Base-by-base conservation (phyloP, 2,888 invertebrate species). In the Ramazzottius varieornatus region DNA sequence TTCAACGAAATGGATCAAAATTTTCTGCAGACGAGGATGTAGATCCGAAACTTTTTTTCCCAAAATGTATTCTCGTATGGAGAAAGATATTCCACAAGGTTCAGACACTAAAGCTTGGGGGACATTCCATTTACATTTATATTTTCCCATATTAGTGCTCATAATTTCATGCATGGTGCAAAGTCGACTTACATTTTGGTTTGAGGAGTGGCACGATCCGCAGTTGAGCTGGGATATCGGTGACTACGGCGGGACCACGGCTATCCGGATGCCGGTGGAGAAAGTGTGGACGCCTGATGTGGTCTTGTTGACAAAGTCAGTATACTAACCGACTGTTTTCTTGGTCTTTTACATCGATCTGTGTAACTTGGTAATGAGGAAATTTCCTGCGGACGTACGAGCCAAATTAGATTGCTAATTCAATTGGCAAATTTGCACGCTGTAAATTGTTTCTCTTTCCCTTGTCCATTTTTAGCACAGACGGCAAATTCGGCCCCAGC, bases 261-360 rank as follows among this genome's bases (percentile, higher is more conserved):
- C 54, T 13, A 13, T 54, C 4, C 54, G 54, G 16, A 29, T 54
- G 29, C 54, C 54, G 54, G 54, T 54, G 54, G 54, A 54, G 8
- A 54, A 54, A 54, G 54, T 54, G n/a, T 54, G 54, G 54, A 54
- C 54, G 24, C 54, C 54, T 4, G 54, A 54, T 29, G 29, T 54
- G 8, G 54, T 54, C 54, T 24, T 54, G 24, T 24, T 54, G 20
- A 54, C 54, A 8, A 54, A 54, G 54, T 54, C 4, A 29, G 29
- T 54, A n/a, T 54, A n/a, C 29, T 40, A 40, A n/a, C n/a, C n/a
- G n/a, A n/a, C n/a, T n/a, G n/a, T n/a, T n/a, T n/a, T n/a, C n/a
- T n/a, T n/a, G n/a, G 40, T 40, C 8, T 40, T 40, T 40, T 40
- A 20, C 8, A 40, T 40, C 8, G 40, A 40, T 40, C 20, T 40